These are phyloP conservation scores for Chrysemys picta DNA, from an alignment of 2,113 vertebrate genomes.

Conservation along the genomic window DNA sequence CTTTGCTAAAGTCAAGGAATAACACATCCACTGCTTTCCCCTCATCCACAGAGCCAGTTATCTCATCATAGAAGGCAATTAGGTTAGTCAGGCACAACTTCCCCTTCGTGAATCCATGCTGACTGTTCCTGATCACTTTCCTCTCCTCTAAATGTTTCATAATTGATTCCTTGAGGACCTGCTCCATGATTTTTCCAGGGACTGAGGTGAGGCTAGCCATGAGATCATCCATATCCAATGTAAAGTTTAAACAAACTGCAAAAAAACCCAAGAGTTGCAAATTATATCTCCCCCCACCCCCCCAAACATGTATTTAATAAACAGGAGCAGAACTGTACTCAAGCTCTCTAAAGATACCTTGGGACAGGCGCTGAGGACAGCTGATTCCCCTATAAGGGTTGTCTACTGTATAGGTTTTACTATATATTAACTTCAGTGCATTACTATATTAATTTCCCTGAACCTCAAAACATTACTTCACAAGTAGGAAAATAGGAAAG, in stretches of 20 bases:
- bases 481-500: not conserved
- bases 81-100: too few species aligned
- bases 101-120: too few species aligned
- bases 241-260: not conserved
- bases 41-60: too few species aligned
- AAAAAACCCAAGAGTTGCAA: not conserved
- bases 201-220: not conserved
- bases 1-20: too few species aligned
- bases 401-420: not conserved
- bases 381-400: not conserved
- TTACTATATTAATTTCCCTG: not conserved
- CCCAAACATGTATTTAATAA: not conserved
- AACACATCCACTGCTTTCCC: too few species aligned
- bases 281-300: not conserved
- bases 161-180: too few species aligned
- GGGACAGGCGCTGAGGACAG: not conserved
- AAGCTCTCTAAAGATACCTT: not conserved
- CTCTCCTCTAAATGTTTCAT: too few species aligned
- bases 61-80: too few species aligned
- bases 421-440: rapidly evolving
- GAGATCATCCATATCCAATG: not conserved
- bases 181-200: too few species aligned
- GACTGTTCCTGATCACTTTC: too few species aligned
- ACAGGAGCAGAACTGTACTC: not conserved
- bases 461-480: not conserved